Conservation (phyloP, 2,113 vertebrate genomes). For the Aplodontia rufa region DNA sequence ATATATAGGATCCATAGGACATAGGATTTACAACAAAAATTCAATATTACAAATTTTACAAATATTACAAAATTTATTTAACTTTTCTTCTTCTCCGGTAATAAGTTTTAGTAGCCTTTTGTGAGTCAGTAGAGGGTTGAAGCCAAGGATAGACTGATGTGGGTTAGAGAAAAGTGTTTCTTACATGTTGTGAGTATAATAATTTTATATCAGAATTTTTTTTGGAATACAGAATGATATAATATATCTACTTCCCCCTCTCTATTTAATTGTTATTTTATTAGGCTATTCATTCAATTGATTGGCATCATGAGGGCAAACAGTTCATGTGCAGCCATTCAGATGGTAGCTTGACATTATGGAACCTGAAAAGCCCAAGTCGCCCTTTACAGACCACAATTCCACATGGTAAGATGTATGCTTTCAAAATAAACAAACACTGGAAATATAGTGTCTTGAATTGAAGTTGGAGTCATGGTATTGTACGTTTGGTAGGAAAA, state of each 20-base stretch:
- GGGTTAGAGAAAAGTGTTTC: constrained; percentile 29
- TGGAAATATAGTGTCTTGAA: constrained; percentile 9
- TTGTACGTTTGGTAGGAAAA: constrained; percentile 22
- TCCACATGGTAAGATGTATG: constrained; percentile 93
- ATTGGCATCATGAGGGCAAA: constrained; percentile 98
- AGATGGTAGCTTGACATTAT: constrained; percentile 96
- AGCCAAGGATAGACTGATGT: background rate
- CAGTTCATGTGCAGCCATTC: constrained; percentile 99
- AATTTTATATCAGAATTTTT: constrained; percentile 41
- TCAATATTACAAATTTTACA: background rate
- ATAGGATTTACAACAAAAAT: constrained; percentile 25
- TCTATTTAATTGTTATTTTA: constrained; percentile 65
- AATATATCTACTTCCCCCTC: background rate
- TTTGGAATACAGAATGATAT: constrained; percentile 35
- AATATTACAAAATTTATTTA: background rate
- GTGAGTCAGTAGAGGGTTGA: background rate
- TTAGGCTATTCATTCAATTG: constrained; percentile 97
- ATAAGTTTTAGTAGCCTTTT: background rate
- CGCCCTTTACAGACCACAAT: constrained; percentile 96
- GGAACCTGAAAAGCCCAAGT: constrained; percentile 95
- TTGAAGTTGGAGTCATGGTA: background rate
- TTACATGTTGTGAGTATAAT: constrained; percentile 33
- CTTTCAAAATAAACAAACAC: constrained; percentile 62
- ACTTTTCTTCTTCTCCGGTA: background rate
- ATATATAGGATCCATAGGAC: background rate